phyloP scores from a whole-genome alignment of 2,797 vertebrate species.

The Sebastes goodei region DNA sequence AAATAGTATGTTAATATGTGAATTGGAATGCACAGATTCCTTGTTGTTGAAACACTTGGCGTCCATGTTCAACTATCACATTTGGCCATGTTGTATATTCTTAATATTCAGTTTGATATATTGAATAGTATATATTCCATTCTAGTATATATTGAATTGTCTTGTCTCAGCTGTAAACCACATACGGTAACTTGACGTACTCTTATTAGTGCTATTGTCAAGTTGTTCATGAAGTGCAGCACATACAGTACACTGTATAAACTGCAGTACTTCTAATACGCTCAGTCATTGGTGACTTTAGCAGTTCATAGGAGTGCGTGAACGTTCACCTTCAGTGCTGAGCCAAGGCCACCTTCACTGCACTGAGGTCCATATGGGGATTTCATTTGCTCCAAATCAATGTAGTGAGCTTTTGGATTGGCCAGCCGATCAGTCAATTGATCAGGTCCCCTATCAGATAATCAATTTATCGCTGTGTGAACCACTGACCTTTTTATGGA shows the following conservation, averaged over 20 bases:
- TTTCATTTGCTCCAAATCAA: constrained; percentile 29
- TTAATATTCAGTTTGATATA: background rate
- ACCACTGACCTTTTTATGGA: constrained; percentile 22
- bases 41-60: too few relatives aligned
- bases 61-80: background rate
- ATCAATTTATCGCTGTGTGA: constrained; percentile 22
- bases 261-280: background rate
- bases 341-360: constrained; percentile 27
- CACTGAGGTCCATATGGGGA: background rate
- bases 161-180: background rate
- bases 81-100: background rate
- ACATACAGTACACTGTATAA: background rate
- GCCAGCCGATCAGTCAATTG: constrained; percentile 19
- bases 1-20: background rate
- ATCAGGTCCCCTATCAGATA: constrained; percentile 33
- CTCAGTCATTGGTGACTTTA: background rate
- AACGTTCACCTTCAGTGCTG: constrained; percentile 22
- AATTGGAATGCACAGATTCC: too few relatives aligned
- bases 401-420: background rate
- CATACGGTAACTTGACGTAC: background rate
- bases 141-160: background rate
- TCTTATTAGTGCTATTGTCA: background rate
- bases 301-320: background rate
- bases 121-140: background rate
- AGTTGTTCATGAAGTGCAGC: background rate